These are phyloP conservation scores for Acropternis orthonyx DNA, from an alignment of 2,797 vertebrate species.

Conservation along the genomic window DNA sequence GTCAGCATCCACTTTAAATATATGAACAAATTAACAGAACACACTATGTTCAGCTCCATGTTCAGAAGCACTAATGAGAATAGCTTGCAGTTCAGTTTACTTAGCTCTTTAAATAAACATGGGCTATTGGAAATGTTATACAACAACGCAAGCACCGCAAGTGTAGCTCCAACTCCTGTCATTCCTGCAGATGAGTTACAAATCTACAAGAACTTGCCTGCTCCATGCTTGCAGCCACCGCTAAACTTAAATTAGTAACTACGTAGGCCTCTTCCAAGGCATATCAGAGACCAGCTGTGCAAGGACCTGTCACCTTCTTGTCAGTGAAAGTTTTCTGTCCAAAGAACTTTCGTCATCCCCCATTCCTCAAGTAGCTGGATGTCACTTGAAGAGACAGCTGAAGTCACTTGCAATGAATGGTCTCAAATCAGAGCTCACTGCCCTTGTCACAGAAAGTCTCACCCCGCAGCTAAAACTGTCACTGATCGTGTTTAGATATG, in stretches of 20 bases:
- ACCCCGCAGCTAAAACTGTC: conserved; percentile 97
- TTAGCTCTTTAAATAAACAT: conserved; percentile 74
- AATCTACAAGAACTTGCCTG: conserved; percentile 73
- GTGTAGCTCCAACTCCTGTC: conserved; percentile 72
- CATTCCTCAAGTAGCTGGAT: conserved; percentile 86
- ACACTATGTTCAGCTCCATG: conserved; percentile 22
- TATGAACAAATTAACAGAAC: conserved; percentile 57
- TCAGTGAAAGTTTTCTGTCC: conserved; percentile 97
- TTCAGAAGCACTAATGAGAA: conserved; percentile 64
- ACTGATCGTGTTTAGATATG: conserved; percentile 87
- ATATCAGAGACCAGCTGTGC: conserved; percentile 86
- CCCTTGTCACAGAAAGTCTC: conserved; percentile 97
- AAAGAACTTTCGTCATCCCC: conserved; percentile 90
- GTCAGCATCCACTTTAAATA: conserved; percentile 27
- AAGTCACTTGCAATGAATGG: conserved; percentile 94
- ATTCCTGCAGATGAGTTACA: conserved; percentile 72
- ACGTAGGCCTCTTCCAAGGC: conserved; percentile 79
- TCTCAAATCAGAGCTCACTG: conserved; percentile 96
- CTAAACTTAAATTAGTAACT: conserved; percentile 87
- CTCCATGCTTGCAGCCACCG: conserved; percentile 76
- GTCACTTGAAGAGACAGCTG: conserved; percentile 95
- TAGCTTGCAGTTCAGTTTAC: conserved; percentile 62
- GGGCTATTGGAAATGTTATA: conserved; percentile 69
- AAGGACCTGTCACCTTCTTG: conserved; percentile 94
- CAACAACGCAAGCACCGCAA: conserved; percentile 55